Percentiles rank a stretch among this genome's conserved stretches.
phyloP scores from a whole-genome alignment of 2,797 vertebrate genomes.

The Pangasius larnaudii region DNA sequence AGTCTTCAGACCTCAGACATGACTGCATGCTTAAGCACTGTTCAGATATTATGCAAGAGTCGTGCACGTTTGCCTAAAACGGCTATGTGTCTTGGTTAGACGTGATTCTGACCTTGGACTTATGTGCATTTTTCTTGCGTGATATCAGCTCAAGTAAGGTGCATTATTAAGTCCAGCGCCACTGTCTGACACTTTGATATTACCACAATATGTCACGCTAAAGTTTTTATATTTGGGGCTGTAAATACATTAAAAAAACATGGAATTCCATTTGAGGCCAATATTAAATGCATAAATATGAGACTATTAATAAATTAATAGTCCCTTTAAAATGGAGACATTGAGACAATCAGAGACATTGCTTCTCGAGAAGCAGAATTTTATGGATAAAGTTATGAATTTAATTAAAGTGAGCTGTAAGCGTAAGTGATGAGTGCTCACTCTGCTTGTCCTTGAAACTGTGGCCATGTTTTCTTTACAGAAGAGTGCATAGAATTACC shows the following conservation, averaged over 20 bases:
- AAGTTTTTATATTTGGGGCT: neutral
- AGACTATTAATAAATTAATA: conserved; percentile 1
- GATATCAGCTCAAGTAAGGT: neutral
- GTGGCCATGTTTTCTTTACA: neutral
- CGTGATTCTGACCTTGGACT: neutral
- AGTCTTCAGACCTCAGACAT: neutral
- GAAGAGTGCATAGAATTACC: neutral
- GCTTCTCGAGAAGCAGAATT: neutral
- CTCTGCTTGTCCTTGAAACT: neutral
- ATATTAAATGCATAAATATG: conserved; percentile 20
- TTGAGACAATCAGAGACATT: neutral
- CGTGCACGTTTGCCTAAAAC: neutral
- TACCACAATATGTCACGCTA: neutral
- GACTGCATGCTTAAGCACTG: neutral
- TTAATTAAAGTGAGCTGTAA: conserved; percentile 5
- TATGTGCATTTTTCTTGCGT: neutral
- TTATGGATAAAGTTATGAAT: neutral
- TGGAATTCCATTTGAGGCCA: neutral
- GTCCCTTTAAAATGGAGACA: neutral
- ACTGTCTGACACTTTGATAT: neutral
- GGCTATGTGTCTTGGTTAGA: neutral
- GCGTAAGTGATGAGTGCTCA: neutral
- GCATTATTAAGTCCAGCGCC: neutral
- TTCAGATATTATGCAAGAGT: neutral
- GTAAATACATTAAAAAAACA: conserved; percentile 4